These are phyloP conservation scores for Drosophila limbata DNA, from an alignment of 2,888 invertebrate genomes.

Conservation along the genomic window DNA sequence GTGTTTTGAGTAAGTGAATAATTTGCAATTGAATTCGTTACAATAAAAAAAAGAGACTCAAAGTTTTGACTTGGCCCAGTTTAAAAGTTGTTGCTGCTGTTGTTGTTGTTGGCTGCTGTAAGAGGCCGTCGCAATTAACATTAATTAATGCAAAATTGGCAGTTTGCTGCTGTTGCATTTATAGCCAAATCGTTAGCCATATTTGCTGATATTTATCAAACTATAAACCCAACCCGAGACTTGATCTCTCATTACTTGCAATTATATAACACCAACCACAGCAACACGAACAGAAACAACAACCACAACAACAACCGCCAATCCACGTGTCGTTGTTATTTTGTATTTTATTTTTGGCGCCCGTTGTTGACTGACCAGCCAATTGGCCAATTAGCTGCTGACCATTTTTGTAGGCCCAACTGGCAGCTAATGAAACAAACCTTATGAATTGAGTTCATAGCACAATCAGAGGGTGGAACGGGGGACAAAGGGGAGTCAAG, in stretches of 20 bases:
- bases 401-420: constrained; percentile 50
- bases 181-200: constrained; percentile 17
- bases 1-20: constrained; percentile 42
- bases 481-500: neutral
- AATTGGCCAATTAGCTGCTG: constrained; percentile 55
- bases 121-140: constrained; percentile 64
- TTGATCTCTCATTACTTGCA: constrained; percentile 27
- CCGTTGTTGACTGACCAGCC: constrained; percentile 20
- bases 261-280: constrained; percentile 41
- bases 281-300: neutral
- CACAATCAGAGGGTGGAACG: neutral
- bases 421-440: constrained; percentile 38
- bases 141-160: constrained; percentile 62
- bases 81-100: constrained; percentile 14
- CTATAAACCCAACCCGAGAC: constrained; percentile 8
- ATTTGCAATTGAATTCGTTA: constrained; percentile 52
- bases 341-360: constrained; percentile 11
- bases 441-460: constrained; percentile 30
- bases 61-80: constrained; percentile 37
- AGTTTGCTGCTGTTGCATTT: constrained; percentile 11
- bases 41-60: constrained; percentile 12
- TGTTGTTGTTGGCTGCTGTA: constrained; percentile 25
- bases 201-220: constrained; percentile 12
- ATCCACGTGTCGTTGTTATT: constrained; percentile 28
- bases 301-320: neutral